These are phyloP conservation scores for Aleiodes alternator DNA, from an alignment of 2,888 invertebrate genomes.

Conservation along the genomic window DNA sequence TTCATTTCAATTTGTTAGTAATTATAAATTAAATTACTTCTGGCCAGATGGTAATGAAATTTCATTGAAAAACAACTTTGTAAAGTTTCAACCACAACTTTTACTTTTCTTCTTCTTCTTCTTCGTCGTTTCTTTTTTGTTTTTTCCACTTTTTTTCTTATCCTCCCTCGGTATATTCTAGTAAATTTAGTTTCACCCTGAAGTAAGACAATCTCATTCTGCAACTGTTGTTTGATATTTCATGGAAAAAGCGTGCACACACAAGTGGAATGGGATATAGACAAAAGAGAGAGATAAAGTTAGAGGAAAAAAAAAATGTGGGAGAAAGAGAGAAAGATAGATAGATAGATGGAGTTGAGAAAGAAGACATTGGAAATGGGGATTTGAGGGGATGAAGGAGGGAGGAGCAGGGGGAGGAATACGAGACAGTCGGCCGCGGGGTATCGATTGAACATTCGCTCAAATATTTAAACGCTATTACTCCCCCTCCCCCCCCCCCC, in stretches of 20 bases:
- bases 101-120: too few relatives aligned
- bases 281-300: constrained; percentile 10
- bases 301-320: constrained; percentile 47
- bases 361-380: constrained; percentile 22
- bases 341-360: constrained; percentile 32
- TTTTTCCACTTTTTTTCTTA: too few relatives aligned
- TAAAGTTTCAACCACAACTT: too few relatives aligned
- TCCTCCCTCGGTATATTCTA: too few relatives aligned
- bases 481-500: constrained; percentile 45
- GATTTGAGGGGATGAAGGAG: constrained; percentile 17
- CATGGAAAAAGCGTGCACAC: constrained; percentile 62
- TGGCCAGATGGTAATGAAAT: too few relatives aligned
- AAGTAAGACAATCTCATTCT: constrained; percentile 68
- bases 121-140: too few relatives aligned
- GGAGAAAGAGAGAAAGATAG: constrained; percentile 48
- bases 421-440: constrained; percentile 54
- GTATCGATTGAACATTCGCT: constrained; percentile 73
- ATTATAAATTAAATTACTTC: too few relatives aligned
- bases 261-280: constrained; percentile 19
- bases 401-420: constrained; percentile 33
- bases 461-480: constrained; percentile 74
- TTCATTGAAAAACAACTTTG: too few relatives aligned
- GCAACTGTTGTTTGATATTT: constrained; percentile 66
- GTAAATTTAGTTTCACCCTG: constrained; percentile 43
- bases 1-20: too few relatives aligned